Percentiles rank a stretch among this genome's conserved stretches.
These are phyloP conservation scores for Ooceraea biroi DNA, from an alignment of 1,140 invertebrate genomes.

Conservation along the genomic window DNA sequence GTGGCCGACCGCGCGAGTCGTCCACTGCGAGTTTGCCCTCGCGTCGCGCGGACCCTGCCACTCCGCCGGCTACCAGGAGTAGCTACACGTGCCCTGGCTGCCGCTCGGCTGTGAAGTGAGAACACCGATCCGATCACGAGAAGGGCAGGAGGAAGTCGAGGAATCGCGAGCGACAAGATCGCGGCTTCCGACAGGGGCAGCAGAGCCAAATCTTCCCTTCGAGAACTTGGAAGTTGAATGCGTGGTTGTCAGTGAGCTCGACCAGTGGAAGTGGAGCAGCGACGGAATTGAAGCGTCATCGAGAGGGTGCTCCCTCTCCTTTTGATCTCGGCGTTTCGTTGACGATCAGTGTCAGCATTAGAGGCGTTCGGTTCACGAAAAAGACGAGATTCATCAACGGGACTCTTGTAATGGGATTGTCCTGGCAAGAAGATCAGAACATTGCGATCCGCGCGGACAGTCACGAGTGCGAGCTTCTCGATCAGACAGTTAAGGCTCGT, in stretches of 20 bases:
- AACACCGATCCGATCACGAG: constrained; percentile 5
- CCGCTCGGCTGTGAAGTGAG: constrained; percentile 24
- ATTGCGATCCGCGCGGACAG: neutral
- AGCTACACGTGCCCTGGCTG: constrained; percentile 65
- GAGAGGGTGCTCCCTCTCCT: neutral
- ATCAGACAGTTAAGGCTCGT: neutral
- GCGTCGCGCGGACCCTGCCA: constrained; percentile 70
- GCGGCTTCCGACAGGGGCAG: constrained; percentile 10
- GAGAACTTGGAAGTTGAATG: constrained; percentile 30
- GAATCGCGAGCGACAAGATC: constrained; percentile 26
- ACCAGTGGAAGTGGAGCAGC: constrained; percentile 28
- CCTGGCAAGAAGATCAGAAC: neutral
- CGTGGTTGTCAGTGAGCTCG: constrained; percentile 35
- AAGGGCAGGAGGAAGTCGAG: constrained; percentile 49
- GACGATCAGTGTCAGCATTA: no score
- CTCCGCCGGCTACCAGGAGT: constrained; percentile 73
- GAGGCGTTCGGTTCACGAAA: no score
- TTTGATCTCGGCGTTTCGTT: neutral
- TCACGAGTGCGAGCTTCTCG: neutral
- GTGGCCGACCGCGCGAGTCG: constrained; percentile 71
- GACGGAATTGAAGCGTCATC: neutral
- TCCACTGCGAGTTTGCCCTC: constrained; percentile 69
- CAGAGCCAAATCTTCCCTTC: neutral
- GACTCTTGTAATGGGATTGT: no score
- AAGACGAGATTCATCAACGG: neutral